Percentiles rank a stretch among this genome's conserved stretches.
Conservation (phyloP, 2,113 vertebrate species). For the Salminus brasiliensis region DNA sequence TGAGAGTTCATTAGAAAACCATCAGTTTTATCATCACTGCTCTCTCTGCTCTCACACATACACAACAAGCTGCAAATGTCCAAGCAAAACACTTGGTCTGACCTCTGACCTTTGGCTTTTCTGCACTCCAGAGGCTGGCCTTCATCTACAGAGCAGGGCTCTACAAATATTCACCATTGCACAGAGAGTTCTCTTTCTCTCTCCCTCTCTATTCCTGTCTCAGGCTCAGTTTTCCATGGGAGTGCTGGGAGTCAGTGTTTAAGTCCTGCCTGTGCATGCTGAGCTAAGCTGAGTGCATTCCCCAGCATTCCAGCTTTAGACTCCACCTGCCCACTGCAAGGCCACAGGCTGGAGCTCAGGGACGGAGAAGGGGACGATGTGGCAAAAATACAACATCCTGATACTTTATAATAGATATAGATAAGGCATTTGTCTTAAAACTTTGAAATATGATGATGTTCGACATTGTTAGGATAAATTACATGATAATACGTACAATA, state of each 20-base stretch:
- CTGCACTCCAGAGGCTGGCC: constrained; percentile 28
- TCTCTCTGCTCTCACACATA: constrained; percentile 6
- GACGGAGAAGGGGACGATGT: background rate
- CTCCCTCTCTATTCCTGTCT: constrained; percentile 21
- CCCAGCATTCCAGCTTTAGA: constrained; percentile 39
- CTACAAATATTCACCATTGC: constrained; percentile 34
- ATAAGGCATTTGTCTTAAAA: background rate
- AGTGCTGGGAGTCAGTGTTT: background rate
- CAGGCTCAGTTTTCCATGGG: constrained; percentile 14
- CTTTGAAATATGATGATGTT: no score
- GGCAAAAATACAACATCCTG: background rate
- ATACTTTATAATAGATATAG: background rate
- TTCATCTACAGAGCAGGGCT: constrained; percentile 31
- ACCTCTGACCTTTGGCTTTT: constrained; percentile 41
- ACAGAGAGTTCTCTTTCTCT: background rate
- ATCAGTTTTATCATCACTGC: constrained; percentile 31
- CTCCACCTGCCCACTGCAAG: constrained; percentile 30
- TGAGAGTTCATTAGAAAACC: background rate
- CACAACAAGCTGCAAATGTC: constrained; percentile 10
- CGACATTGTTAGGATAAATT: no score
- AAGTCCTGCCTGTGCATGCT: constrained; percentile 10
- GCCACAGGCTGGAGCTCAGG: background rate
- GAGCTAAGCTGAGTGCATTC: background rate
- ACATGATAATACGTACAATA: no score
- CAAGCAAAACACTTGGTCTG: constrained; percentile 19